phyloP scores from a whole-genome alignment of 2,113 vertebrate species.

The Bambusicola thoracicus region DNA sequence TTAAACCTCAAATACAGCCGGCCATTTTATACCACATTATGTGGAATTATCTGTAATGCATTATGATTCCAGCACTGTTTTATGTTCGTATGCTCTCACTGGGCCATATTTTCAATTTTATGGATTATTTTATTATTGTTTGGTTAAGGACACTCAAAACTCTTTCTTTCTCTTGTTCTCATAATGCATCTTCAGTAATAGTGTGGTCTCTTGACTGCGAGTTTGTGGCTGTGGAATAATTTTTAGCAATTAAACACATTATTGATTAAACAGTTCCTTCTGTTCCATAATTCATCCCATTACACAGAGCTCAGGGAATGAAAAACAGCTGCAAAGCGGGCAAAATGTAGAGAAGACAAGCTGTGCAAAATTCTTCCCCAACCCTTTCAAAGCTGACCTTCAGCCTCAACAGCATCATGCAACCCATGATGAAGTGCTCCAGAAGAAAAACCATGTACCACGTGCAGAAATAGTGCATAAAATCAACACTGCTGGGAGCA shows the following conservation, averaged over 20 bases:
- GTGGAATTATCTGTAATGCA: slow-evolving; percentile 35
- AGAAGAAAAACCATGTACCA: not conserved
- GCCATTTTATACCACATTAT: not conserved
- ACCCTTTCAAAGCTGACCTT: not conserved
- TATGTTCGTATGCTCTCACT: not conserved
- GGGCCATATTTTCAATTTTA: slow-evolving; percentile 19
- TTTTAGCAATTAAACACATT: slow-evolving; percentile 57
- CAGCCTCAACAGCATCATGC: not conserved
- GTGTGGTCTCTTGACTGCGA: not conserved
- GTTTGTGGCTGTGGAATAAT: not conserved
- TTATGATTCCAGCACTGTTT: slow-evolving; percentile 4
- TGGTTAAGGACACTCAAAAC: slow-evolving; percentile 7
- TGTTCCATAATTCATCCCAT: slow-evolving; percentile 26
- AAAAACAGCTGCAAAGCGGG: not conserved
- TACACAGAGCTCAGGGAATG: not conserved
- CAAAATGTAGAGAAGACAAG: not conserved
- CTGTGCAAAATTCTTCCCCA: not conserved
- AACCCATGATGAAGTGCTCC: not conserved
- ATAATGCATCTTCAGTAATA: slow-evolving; percentile 6
- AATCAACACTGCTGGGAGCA: not conserved
- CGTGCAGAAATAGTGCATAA: not conserved
- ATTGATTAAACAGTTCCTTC: slow-evolving; percentile 53
- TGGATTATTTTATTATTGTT: slow-evolving; percentile 4
- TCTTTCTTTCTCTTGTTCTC: not conserved
- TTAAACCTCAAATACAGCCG: slow-evolving; percentile 22